These are phyloP conservation scores for Pimpla rufipes DNA, from an alignment of 2,888 invertebrate species.

Conservation along the genomic window DNA sequence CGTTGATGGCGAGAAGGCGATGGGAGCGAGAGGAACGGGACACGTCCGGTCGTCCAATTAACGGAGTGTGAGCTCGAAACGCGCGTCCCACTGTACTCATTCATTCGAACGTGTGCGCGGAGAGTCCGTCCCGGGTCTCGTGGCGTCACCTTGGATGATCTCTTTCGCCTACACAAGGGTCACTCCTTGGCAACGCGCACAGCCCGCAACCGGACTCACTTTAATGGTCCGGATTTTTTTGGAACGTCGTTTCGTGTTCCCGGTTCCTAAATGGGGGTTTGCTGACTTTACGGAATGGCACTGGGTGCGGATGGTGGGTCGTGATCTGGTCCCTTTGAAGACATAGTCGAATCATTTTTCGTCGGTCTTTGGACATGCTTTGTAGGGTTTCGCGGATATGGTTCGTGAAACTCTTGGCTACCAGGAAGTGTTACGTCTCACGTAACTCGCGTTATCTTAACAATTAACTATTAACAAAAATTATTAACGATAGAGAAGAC, in stretches of 20 bases:
- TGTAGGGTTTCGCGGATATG: neutral
- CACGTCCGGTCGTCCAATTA: constrained; percentile 52
- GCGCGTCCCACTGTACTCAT: constrained; percentile 16
- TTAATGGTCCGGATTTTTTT: too few species aligned
- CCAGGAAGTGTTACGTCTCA: too few species aligned
- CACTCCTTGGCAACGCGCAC: neutral
- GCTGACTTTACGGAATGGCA: neutral
- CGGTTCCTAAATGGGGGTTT: neutral
- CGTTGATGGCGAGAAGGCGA: neutral
- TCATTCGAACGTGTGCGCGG: constrained; percentile 20
- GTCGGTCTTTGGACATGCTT: neutral
- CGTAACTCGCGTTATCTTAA: too few species aligned
- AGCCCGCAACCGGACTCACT: neutral
- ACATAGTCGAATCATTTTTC: neutral
- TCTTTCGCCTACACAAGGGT: neutral
- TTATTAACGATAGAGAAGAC: too few species aligned
- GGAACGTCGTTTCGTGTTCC: neutral
- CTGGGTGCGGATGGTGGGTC: neutral
- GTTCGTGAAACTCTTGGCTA: neutral
- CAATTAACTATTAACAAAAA: too few species aligned
- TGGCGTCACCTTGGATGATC: constrained; percentile 1
- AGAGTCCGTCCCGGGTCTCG: neutral
- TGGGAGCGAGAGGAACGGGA: neutral
- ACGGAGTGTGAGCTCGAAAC: constrained; percentile 30
- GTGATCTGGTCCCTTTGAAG: neutral